Conservation (phyloP, 2,797 vertebrate genomes). For the Cyclura pinguis region DNA sequence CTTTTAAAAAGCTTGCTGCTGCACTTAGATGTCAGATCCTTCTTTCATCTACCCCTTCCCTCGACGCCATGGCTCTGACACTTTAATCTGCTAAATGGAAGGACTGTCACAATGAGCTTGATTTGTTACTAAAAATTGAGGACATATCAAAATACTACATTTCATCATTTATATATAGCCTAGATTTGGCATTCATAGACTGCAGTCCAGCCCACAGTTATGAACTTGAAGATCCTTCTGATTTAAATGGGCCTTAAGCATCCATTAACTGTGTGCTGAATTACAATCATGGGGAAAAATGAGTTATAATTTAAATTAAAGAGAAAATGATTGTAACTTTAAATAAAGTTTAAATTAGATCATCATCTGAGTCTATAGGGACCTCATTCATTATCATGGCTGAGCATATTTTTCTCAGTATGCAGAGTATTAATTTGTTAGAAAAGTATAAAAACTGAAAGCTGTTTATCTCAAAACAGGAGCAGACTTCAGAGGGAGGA, state of each 20-base stretch:
- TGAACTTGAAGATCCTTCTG: neutral
- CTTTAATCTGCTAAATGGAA: neutral
- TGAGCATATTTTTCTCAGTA: neutral
- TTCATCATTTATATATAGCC: neutral
- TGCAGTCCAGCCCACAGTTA: neutral
- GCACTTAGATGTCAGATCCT: neutral
- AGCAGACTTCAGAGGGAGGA: neutral
- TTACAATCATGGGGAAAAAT: neutral
- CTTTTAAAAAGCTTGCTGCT: neutral
- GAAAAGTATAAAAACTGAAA: neutral
- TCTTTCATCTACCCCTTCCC: neutral
- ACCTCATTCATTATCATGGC: neutral
- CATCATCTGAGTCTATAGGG: neutral
- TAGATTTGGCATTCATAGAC: neutral
- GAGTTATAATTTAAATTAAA: neutral
- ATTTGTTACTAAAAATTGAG: neutral
- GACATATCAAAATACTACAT: neutral
- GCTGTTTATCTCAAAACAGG: neutral
- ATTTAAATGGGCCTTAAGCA: slow-evolving; percentile 23
- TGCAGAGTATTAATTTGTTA: no score
- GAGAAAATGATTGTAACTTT: slow-evolving; percentile 5
- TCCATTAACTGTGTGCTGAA: neutral
- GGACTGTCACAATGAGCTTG: neutral
- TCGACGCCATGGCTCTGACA: neutral
- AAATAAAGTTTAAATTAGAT: slow-evolving; percentile 19